A percentile compares a stretch with the other conserved stretches of the same genome.
Evolutionary conservation across 2,113 vertebrate species (phyloP).

Genomic region (Himantopus leucocephalus): DNA sequence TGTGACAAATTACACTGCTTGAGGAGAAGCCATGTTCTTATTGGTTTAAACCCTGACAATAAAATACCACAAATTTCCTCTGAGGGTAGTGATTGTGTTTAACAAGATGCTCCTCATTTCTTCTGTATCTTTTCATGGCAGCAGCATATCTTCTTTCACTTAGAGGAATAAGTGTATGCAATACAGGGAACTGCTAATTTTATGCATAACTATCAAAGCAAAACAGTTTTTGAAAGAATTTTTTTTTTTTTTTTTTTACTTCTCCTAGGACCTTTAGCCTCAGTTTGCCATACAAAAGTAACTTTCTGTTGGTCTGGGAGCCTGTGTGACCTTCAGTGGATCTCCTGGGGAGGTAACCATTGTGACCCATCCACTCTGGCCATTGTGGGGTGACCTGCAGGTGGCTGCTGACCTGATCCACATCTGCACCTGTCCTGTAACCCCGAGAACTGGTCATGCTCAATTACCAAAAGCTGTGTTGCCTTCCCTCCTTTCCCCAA

Average conservation of each 20-base stretch:
- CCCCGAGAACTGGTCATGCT: not conserved
- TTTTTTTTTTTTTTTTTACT: not conserved
- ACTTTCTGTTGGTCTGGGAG: not conserved
- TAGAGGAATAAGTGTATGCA: not conserved
- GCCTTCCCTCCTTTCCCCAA: not conserved
- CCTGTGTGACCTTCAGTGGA: not conserved
- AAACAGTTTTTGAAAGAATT: not conserved
- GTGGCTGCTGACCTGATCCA: not conserved
- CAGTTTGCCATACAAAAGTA: not conserved
- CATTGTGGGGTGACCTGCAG: not conserved
- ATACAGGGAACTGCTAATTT: not conserved
- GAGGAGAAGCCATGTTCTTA: constrained; percentile 17
- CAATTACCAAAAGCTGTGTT: not conserved
- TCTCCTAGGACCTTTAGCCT: not conserved
- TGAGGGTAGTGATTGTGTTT: not conserved
- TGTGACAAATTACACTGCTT: not conserved
- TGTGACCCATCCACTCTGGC: not conserved
- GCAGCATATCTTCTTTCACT: not conserved
- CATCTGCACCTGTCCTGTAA: not conserved
- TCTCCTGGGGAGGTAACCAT: not conserved
- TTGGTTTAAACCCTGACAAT: constrained; percentile 22
- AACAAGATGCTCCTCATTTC: constrained; percentile 1
- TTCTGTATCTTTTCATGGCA: constrained; percentile 1
- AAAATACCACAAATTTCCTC: constrained; percentile 16
- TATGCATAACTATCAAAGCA: not conserved